Evolutionary conservation across 2,113 vertebrate species (phyloP), one percentile per base, ranked within the genome.

Genomic region (Indicator maculatus): DNA sequence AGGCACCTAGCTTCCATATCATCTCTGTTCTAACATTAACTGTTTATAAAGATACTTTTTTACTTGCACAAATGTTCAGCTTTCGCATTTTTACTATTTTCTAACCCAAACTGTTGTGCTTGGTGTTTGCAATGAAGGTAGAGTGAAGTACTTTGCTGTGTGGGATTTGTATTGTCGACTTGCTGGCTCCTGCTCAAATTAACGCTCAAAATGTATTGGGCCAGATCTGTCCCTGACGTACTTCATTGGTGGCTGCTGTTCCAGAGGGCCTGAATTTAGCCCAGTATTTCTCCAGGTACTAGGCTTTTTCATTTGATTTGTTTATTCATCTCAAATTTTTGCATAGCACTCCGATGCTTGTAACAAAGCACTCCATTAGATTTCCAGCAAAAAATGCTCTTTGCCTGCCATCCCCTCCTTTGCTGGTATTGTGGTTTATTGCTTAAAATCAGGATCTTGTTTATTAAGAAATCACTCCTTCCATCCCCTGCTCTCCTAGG

Each of bases 251-350:
- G 58, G 61, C 60, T 91, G 64, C 75, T 77, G 60, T 80, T 91
- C 67, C 76, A 60, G 47, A 70, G 70, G 33, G 83, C 65, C 52
- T 88, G 80, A 94, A 75, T 91, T 92, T 78, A 86, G 53, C 53
- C 92, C 73, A 56, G 0, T 81, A 58, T 59, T 91, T 90, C 80
- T 92, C 28, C 76, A 63, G 60, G 83, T 92, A 77, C 80, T 69
- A 52, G 39, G 41, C 70, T 86, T 94, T 95, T 83, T 75, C 88
- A 94, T 88, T 78, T 36, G 59, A 70, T 93, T 89, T 89, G 60
- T 92, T 95, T 90, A 93, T 93, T 90, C 36, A 56, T 95, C 86
- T 92, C 27, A 4, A 72, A 59, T n/a, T 91, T 95, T 95, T 90
- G 85, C 93, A 56, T 65, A 86, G 70, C 36, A 41, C 58, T 95